Conservation (phyloP, 2,113 vertebrate species). For the Heterocephalus glaber region DNA sequence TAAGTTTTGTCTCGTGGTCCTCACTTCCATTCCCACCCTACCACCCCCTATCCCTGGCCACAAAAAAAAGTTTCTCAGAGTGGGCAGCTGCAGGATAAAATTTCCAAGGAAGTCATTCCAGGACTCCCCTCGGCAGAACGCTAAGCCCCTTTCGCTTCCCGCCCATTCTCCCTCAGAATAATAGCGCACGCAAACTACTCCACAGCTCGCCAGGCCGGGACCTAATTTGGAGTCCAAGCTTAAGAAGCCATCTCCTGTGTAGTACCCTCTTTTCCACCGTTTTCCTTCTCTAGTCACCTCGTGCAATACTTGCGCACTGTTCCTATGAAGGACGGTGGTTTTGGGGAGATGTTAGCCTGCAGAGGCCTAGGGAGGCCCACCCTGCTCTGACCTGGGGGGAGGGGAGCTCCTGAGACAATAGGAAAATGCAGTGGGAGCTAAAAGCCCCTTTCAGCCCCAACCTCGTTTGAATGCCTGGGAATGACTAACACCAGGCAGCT, state of each 20-base stretch:
- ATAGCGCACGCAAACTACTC: slow-evolving; percentile 27
- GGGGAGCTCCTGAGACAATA: slow-evolving; percentile 58
- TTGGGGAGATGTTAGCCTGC: neutral
- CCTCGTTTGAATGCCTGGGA: slow-evolving; percentile 23
- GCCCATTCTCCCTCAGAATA: neutral
- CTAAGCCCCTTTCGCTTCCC: neutral
- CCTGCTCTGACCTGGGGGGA: slow-evolving; percentile 33
- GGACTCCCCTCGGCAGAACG: neutral
- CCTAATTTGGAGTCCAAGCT: slow-evolving; percentile 22
- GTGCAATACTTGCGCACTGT: neutral
- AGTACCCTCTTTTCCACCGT: neutral
- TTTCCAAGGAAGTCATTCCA: slow-evolving; percentile 53
- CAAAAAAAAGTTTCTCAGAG: slow-evolving; percentile 57
- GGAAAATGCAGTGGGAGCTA: slow-evolving; percentile 19
- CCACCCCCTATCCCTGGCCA: neutral
- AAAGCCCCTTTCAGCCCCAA: slow-evolving; percentile 6
- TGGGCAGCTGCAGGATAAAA: slow-evolving; percentile 18
- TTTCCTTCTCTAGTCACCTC: neutral
- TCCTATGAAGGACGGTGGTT: neutral
- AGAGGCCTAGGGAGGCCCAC: slow-evolving; percentile 18
- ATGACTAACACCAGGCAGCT: neutral
- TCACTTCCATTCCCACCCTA: neutral
- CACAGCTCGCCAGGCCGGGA: neutral
- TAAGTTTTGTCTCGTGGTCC: slow-evolving; percentile 10
- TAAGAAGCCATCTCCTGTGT: neutral